Percentiles rank a stretch among this genome's conserved stretches.
phyloP scores from a whole-genome alignment of 2,113 vertebrate genomes.

The Nothocercus julius region DNA sequence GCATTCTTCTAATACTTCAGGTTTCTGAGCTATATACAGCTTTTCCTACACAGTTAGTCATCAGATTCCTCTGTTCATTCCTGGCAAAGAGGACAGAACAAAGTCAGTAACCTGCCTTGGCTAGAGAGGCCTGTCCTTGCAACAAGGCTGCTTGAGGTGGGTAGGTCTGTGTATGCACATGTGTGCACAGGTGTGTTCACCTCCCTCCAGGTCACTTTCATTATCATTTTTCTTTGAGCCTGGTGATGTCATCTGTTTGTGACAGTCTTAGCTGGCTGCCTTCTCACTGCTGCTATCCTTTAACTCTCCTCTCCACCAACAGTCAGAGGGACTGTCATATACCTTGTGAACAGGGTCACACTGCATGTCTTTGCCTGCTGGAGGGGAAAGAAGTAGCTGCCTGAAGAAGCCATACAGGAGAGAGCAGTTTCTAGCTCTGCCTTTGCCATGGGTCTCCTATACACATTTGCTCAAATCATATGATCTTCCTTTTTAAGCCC shows the following conservation, averaged over 20 bases:
- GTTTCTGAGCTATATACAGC: background rate
- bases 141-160: background rate
- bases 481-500: background rate
- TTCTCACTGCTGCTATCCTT: background rate
- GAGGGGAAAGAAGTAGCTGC: background rate
- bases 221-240: background rate
- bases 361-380: background rate
- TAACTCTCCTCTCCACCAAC: background rate
- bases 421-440: background rate
- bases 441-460: background rate
- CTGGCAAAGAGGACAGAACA: background rate
- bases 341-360: background rate
- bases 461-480: background rate
- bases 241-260: background rate
- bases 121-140: background rate
- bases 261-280: background rate
- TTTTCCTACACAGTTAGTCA: background rate
- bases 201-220: conserved; percentile 28
- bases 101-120: background rate
- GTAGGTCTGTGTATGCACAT: background rate
- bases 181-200: background rate
- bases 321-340: background rate
- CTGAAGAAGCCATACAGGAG: background rate
- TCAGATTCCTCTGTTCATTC: background rate
- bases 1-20: background rate